Conservation (phyloP, 2,888 invertebrate genomes). For the Seira sanloemensis region DNA sequence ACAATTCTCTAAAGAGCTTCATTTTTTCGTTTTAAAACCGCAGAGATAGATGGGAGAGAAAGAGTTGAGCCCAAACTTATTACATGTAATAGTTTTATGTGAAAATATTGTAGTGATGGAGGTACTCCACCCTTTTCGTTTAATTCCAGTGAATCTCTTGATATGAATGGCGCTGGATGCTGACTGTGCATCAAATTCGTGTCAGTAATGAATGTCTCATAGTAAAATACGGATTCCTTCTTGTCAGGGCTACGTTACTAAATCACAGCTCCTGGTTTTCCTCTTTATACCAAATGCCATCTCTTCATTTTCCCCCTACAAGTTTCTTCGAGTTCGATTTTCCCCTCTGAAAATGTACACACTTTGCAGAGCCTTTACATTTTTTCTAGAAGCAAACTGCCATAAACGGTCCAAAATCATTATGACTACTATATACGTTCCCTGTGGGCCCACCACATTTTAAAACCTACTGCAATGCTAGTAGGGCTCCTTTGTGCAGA, state of each 20-base stretch:
- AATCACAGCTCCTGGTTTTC: slow-evolving; percentile 58
- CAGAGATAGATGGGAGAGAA: slow-evolving; percentile 25
- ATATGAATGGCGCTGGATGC: slow-evolving; percentile 54
- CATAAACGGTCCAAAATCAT: neutral
- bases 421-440: neutral
- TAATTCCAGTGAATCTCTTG: slow-evolving; percentile 64
- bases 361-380: neutral
- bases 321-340: too few species aligned
- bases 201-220: slow-evolving; percentile 65
- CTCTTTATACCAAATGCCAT: slow-evolving; percentile 25
- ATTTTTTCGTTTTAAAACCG: slow-evolving; percentile 11
- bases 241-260: slow-evolving; percentile 58
- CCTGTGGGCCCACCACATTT: neutral
- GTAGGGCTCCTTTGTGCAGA: neutral
- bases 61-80: slow-evolving; percentile 8
- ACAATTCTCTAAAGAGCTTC: too few species aligned
- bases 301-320: neutral
- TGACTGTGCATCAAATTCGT: slow-evolving; percentile 66
- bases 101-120: slow-evolving; percentile 23
- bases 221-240: slow-evolving; percentile 66
- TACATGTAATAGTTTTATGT: slow-evolving; percentile 29
- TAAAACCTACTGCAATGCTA: neutral
- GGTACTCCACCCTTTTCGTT: slow-evolving; percentile 64
- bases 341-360: neutral
- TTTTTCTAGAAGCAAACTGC: neutral